phyloP scores from a whole-genome alignment of 2,113 vertebrate species.

The Noctilio leporinus region DNA sequence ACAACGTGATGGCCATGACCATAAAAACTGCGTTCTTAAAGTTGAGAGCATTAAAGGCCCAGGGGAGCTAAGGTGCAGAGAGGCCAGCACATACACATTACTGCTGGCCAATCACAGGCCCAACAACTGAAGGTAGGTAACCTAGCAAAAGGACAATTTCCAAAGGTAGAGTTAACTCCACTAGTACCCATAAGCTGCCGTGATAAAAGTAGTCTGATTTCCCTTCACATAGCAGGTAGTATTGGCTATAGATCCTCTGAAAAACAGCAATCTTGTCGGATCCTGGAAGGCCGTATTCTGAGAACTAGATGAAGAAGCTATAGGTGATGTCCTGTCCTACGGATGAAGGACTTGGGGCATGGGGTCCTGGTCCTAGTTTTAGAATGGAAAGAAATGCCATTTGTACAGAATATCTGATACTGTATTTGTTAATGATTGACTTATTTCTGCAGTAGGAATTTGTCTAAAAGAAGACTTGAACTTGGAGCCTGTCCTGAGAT shows the following conservation, averaged over 20 bases:
- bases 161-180: not conserved
- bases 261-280: not conserved
- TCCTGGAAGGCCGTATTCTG: not conserved
- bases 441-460: not conserved
- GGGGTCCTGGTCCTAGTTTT: not conserved
- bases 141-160: not conserved
- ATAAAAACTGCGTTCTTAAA: not conserved
- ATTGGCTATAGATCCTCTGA: not conserved
- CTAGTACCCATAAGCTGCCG: too few species aligned
- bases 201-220: not conserved
- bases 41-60: not conserved
- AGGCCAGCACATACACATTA: not conserved
- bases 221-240: not conserved
- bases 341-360: too few species aligned
- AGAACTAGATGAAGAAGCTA: not conserved
- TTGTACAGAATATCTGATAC: not conserved
- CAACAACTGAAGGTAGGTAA: not conserved
- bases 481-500: not conserved
- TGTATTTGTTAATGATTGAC: not conserved
- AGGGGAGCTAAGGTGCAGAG: not conserved
- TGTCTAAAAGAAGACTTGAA: not conserved
- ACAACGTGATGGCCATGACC: not conserved
- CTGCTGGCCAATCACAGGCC: not conserved
- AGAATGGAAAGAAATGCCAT: not conserved
- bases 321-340: not conserved